Percentiles rank a stretch among this genome's conserved stretches.
Evolutionary conservation across 1,140 invertebrate genomes (phyloP).

Genomic region (Cryptotermes secundus): DNA sequence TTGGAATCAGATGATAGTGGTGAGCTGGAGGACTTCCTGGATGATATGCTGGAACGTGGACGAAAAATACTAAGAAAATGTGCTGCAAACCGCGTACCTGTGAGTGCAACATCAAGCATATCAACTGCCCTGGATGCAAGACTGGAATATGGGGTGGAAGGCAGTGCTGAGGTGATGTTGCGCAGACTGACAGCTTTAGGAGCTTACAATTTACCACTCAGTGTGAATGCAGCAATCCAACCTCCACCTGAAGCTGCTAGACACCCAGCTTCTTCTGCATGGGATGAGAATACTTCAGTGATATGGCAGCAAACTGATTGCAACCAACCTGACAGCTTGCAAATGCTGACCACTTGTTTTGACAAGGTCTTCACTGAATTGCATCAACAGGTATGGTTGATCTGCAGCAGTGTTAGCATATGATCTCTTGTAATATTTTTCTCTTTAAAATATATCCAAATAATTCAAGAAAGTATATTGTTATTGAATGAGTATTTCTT

Average conservation of each 20-base stretch:
- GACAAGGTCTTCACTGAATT: slow-evolving; percentile 67
- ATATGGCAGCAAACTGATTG: slow-evolving; percentile 42
- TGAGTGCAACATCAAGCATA: slow-evolving; percentile 43
- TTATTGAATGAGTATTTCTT: too few species aligned
- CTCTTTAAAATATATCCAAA: too few species aligned
- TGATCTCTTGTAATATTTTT: not conserved
- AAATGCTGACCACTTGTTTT: slow-evolving; percentile 70
- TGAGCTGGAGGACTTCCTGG: slow-evolving; percentile 68
- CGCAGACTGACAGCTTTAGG: slow-evolving; percentile 63
- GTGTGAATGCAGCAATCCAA: slow-evolving; percentile 54
- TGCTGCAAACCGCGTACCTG: slow-evolving; percentile 12
- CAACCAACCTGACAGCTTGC: slow-evolving; percentile 38
- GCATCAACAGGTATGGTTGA: slow-evolving; percentile 46
- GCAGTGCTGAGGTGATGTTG: slow-evolving; percentile 68
- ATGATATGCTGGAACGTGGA: slow-evolving; percentile 62
- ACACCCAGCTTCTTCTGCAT: not conserved
- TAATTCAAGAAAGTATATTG: too few species aligned
- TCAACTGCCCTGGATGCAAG: slow-evolving; percentile 75
- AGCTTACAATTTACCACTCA: slow-evolving; percentile 58
- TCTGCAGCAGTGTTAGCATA: not conserved
- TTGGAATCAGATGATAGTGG: slow-evolving; percentile 73
- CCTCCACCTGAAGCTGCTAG: slow-evolving; percentile 37
- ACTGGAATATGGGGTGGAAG: slow-evolving; percentile 72
- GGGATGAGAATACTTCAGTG: slow-evolving; percentile 44
- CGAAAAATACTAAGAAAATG: slow-evolving; percentile 50